Conservation (phyloP, 2,113 vertebrate genomes). For the Malurus alboscapulatus region DNA sequence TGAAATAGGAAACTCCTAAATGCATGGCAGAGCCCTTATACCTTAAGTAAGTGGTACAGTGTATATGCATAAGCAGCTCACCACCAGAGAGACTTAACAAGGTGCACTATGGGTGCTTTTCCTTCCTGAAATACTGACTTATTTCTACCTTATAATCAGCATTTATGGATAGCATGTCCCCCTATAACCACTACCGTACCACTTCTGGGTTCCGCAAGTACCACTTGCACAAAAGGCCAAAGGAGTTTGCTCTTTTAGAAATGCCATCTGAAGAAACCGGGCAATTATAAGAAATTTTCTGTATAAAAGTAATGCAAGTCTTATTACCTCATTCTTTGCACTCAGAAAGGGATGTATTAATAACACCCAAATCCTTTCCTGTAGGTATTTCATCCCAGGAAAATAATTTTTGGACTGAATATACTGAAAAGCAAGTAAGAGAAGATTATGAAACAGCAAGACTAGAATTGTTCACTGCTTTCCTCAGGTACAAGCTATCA, state of each 20-base stretch:
- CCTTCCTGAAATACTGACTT: neutral
- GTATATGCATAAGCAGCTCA: conserved; percentile 1
- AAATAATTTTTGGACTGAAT: conserved; percentile 29
- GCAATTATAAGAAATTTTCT: conserved; percentile 45
- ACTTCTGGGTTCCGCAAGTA: neutral
- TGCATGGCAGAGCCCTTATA: neutral
- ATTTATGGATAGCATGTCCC: conserved; percentile 3
- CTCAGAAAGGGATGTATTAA: conserved; percentile 41
- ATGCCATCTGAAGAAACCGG: conserved; percentile 53
- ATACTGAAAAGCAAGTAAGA: neutral
- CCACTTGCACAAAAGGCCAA: neutral
- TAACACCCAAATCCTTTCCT: conserved; percentile 38
- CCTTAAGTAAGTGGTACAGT: neutral
- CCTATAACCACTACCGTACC: neutral
- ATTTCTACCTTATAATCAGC: neutral
- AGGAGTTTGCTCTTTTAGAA: conserved; percentile 34
- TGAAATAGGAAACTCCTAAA: conserved; percentile 21
- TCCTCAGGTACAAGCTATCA: conserved; percentile 4
- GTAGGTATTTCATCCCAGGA: conserved; percentile 22
- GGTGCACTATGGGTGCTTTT: neutral
- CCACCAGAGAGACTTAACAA: neutral
- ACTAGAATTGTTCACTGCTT: neutral
- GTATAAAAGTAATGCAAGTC: conserved; percentile 46
- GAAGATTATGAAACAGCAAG: neutral
- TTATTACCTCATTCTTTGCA: conserved; percentile 31